Conservation (phyloP, 2,888 invertebrate genomes). For the Patella ulyssiponensis region DNA sequence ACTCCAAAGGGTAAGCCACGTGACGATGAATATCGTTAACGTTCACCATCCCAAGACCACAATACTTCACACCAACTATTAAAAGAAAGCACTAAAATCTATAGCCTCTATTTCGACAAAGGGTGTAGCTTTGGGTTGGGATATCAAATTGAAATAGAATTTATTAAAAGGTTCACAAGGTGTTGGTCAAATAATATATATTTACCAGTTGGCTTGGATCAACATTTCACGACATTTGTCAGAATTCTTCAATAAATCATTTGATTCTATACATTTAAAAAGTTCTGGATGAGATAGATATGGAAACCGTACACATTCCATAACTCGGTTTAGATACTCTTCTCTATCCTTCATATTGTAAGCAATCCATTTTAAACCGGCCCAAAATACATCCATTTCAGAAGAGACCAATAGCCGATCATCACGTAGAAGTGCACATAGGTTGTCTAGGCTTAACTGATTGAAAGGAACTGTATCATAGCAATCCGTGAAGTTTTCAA, state of each 20-base stretch:
- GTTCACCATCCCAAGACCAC: too few relatives aligned
- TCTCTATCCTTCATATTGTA: slow-evolving; percentile 42
- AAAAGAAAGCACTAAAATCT: too few relatives aligned
- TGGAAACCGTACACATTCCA: slow-evolving; percentile 53
- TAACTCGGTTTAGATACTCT: slow-evolving; percentile 41
- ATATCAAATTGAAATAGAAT: too few relatives aligned
- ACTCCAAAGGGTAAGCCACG: too few relatives aligned
- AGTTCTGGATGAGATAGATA: slow-evolving; percentile 53
- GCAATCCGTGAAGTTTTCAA: slow-evolving; percentile 31
- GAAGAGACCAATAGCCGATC: slow-evolving; percentile 47
- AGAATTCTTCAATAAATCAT: slow-evolving; percentile 44
- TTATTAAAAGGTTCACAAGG: too few relatives aligned
- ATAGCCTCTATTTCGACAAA: too few relatives aligned
- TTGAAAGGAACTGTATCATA: slow-evolving; percentile 34
- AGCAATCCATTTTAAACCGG: slow-evolving; percentile 55
- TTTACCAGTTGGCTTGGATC: slow-evolving; percentile 54
- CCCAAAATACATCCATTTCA: slow-evolving; percentile 57
- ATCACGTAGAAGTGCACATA: slow-evolving; percentile 41
- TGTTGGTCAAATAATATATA: background rate
- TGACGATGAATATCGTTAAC: too few relatives aligned
- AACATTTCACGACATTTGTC: slow-evolving; percentile 45
- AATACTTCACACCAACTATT: too few relatives aligned
- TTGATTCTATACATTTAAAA: slow-evolving; percentile 48
- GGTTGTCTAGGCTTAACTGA: slow-evolving; percentile 39
- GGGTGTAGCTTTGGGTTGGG: too few relatives aligned